Evolutionary conservation across 2,797 vertebrate species (phyloP).

Genomic region (Poeciliopsis turneri): DNA sequence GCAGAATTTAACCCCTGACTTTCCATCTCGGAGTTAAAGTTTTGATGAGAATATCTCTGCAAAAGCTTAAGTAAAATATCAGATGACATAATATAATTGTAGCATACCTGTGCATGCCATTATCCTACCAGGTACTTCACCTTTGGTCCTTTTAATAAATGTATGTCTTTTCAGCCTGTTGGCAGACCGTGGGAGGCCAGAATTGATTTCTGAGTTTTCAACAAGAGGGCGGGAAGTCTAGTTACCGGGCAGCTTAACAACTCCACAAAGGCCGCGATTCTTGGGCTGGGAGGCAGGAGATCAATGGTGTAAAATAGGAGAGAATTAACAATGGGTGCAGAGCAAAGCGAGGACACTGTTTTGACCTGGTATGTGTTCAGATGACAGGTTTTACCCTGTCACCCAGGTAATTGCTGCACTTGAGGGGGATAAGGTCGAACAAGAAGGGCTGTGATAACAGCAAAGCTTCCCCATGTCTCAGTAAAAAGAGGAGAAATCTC

Average conservation of each 20-base stretch:
- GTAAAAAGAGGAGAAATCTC: not conserved
- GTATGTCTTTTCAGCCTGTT: conserved; percentile 13
- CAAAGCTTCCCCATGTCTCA: conserved; percentile 37
- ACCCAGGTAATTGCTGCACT: conserved; percentile 55
- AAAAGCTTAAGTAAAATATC: not conserved
- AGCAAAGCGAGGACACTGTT: conserved; percentile 54
- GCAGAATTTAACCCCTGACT: not conserved
- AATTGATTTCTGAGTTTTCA: conserved; percentile 50
- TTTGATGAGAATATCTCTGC: not conserved
- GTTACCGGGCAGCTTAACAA: conserved; percentile 62
- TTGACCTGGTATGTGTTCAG: conserved; percentile 61
- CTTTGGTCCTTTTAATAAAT: conserved; percentile 1
- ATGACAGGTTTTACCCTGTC: conserved; percentile 52
- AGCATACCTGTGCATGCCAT: not conserved
- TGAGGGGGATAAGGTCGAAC: conserved; percentile 42
- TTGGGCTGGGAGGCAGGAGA: conserved; percentile 69
- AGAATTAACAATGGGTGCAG: conserved; percentile 69
- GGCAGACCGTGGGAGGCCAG: conserved; percentile 38
- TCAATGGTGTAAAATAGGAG: conserved; percentile 75
- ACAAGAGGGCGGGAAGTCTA: conserved; percentile 61
- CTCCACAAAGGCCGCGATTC: conserved; percentile 67
- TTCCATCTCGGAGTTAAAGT: not conserved
- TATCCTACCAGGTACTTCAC: not conserved
- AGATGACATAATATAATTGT: not conserved
- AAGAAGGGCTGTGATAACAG: conserved; percentile 43